These are phyloP conservation scores for Toxotes lorentzi DNA, from an alignment of 2,797 vertebrate genomes.

Conservation along the genomic window DNA sequence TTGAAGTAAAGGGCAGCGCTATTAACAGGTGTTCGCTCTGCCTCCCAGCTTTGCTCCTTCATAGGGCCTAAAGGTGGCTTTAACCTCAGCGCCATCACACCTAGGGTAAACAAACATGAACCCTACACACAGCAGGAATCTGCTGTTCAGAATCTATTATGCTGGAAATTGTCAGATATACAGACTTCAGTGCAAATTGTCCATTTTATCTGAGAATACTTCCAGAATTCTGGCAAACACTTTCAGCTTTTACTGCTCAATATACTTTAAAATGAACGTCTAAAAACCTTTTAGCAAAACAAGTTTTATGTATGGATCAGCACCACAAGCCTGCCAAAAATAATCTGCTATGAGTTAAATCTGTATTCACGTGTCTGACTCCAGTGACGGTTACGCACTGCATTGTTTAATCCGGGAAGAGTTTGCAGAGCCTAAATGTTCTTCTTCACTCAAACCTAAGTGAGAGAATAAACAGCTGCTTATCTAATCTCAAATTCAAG, in stretches of 20 bases:
- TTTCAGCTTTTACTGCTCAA: not conserved
- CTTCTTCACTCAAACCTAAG: not conserved
- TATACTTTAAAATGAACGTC: not conserved
- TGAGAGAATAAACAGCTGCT: conserved; percentile 17
- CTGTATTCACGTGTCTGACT: conserved; percentile 19
- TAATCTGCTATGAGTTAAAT: conserved; percentile 28
- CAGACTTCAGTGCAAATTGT: conserved; percentile 37
- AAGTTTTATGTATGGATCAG: conserved; percentile 16
- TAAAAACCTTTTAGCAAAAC: conserved; percentile 21
- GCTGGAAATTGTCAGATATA: not conserved
- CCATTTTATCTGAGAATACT: conserved; percentile 20
- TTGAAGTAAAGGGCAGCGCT: conserved; percentile 45
- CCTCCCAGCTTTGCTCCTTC: conserved; percentile 54
- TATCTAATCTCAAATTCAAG: conserved; percentile 24
- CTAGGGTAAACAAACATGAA: conserved; percentile 72
- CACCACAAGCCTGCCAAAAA: conserved; percentile 23
- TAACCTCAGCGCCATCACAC: conserved; percentile 60
- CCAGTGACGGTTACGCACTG: not conserved
- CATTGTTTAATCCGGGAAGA: conserved; percentile 8
- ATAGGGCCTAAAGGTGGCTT: conserved; percentile 62
- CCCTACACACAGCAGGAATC: conserved; percentile 54
- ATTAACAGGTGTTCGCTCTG: conserved; percentile 68
- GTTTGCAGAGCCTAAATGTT: conserved; percentile 30
- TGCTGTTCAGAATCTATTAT: conserved; percentile 28
- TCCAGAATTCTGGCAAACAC: conserved; percentile 34